phyloP scores from a whole-genome alignment of 1,140 invertebrate species.

The Harlomillsia oculata region DNA sequence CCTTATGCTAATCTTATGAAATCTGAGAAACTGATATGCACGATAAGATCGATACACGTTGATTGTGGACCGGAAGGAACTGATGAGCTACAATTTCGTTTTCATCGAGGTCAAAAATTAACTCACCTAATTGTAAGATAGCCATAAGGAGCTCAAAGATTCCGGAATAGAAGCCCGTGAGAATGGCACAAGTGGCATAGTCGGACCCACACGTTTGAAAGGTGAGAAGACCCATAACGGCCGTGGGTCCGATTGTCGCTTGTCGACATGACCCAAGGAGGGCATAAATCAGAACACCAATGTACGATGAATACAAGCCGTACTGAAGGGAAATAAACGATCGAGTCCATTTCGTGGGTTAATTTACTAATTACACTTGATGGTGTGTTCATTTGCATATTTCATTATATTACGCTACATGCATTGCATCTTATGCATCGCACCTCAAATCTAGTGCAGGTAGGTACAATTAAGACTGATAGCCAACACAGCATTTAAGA shows the following conservation, averaged over 20 bases:
- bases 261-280: conserved; percentile 82
- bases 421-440: background rate
- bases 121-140: conserved; percentile 15
- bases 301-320: conserved; percentile 83
- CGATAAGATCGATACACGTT: no score
- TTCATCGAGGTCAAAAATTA: no score
- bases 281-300: conserved; percentile 83
- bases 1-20: no score
- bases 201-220: conserved; percentile 27
- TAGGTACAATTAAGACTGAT: no score
- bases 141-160: conserved; percentile 28
- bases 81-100: no score
- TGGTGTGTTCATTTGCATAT: background rate
- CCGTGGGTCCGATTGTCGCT: conserved; percentile 62
- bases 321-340: conserved; percentile 55
- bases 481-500: no score
- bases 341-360: background rate
- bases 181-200: conserved; percentile 24
- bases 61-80: no score
- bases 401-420: background rate
- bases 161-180: conserved; percentile 28
- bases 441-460: no score
- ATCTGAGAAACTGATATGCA: no score
- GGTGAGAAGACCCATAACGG: conserved; percentile 27
- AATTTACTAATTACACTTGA: background rate